Evolutionary conservation across 2,888 invertebrate species (phyloP).

Genomic region (Zootermopsis nevadensis): DNA sequence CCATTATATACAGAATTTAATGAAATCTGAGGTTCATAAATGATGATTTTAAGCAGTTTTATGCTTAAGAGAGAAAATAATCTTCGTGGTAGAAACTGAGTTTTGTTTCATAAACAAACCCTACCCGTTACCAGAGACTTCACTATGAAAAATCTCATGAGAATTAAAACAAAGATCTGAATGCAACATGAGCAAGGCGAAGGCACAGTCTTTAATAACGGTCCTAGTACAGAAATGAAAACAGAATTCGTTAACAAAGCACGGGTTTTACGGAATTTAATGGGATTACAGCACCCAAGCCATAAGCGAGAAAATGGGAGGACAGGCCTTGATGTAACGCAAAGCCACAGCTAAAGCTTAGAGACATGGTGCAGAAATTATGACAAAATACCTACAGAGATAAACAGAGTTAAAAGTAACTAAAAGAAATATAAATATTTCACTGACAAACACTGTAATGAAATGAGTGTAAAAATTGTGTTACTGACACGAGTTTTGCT

Average conservation of each 20-base stretch:
- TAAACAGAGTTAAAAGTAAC: neutral
- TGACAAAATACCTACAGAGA: neutral
- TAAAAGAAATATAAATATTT: too few species aligned
- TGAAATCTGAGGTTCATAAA: too few species aligned
- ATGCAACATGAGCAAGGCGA: neutral
- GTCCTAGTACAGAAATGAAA: neutral
- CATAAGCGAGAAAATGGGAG: neutral
- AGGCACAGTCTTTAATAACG: neutral
- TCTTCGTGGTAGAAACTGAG: neutral
- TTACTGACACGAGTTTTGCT: too few species aligned
- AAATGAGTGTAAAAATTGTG: too few species aligned
- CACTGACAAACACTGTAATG: too few species aligned
- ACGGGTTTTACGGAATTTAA: neutral
- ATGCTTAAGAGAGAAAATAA: too few species aligned
- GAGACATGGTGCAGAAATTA: neutral
- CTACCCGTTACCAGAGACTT: neutral
- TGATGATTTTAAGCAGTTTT: too few species aligned
- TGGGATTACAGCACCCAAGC: slow-evolving; percentile 13
- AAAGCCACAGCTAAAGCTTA: neutral
- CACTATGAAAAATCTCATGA: neutral
- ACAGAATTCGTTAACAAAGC: slow-evolving; percentile 19
- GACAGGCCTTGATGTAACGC: neutral
- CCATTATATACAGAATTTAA: too few species aligned
- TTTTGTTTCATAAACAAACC: neutral
- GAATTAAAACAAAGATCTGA: slow-evolving; percentile 1